Evolutionary conservation across 2,888 invertebrate species (phyloP).

Genomic region (Dascillus cervinus): DNA sequence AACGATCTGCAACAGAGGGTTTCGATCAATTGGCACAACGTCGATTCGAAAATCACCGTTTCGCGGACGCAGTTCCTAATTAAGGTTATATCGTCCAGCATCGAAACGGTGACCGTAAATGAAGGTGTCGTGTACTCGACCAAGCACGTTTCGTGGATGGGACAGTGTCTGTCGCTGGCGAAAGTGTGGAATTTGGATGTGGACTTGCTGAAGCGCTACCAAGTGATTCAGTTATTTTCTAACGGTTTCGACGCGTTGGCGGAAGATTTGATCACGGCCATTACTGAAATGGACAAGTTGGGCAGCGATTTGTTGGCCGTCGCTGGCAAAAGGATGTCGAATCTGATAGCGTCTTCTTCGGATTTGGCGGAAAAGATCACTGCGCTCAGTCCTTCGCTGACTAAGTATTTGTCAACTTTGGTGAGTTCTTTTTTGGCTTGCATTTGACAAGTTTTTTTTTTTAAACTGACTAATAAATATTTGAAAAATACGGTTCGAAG

Average conservation of each 20-base stretch:
- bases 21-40: slow-evolving; percentile 52
- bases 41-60: slow-evolving; percentile 61
- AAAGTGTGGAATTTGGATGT: slow-evolving; percentile 69
- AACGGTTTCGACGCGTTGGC: slow-evolving; percentile 56
- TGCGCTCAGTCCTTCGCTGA: slow-evolving; percentile 67
- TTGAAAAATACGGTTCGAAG: no score
- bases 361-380: slow-evolving; percentile 61
- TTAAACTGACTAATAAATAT: no score
- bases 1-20: slow-evolving; percentile 44
- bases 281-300: slow-evolving; percentile 61
- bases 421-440: no score
- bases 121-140: slow-evolving; percentile 44
- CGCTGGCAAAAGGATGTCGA: slow-evolving; percentile 72
- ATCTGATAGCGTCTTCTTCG: slow-evolving; percentile 53
- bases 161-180: slow-evolving; percentile 61
- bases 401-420: slow-evolving; percentile 65
- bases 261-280: slow-evolving; percentile 54
- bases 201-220: slow-evolving; percentile 67
- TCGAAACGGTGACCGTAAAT: slow-evolving; percentile 62
- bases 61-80: slow-evolving; percentile 66
- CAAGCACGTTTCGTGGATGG: slow-evolving; percentile 60
- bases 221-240: slow-evolving; percentile 57
- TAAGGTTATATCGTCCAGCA: slow-evolving; percentile 63
- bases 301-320: slow-evolving; percentile 67
- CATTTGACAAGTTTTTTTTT: no score